phyloP scores from a whole-genome alignment of 2,888 invertebrate species.

The Nymphalis c-album region DNA sequence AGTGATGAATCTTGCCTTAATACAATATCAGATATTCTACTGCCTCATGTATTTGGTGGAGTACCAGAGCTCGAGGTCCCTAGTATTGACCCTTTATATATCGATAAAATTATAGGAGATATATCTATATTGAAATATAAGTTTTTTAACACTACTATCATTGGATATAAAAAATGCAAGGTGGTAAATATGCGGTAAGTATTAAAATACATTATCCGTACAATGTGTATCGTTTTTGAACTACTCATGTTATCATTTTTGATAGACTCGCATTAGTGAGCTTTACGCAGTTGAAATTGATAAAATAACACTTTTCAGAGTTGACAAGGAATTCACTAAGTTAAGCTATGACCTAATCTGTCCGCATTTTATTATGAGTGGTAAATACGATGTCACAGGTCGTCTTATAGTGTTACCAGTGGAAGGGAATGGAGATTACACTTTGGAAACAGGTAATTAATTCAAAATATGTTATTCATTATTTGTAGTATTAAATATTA shows the following conservation, averaged over 20 bases:
- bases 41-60: background rate
- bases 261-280: too few relatives aligned
- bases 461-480: too few relatives aligned
- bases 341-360: conserved; percentile 26
- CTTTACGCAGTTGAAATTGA: too few relatives aligned
- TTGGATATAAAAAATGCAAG: conserved; percentile 18
- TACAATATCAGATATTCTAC: too few relatives aligned
- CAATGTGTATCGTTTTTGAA: too few relatives aligned
- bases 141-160: conserved; percentile 16
- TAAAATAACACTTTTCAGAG: conserved; percentile 15
- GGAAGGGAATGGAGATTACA: conserved; percentile 46
- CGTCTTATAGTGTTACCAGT: conserved; percentile 41
- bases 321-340: conserved; percentile 19
- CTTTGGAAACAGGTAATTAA: conserved; percentile 40
- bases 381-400: conserved; percentile 45
- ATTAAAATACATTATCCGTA: too few relatives aligned
- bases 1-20: too few relatives aligned
- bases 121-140: conserved; percentile 25
- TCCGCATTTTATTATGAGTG: conserved; percentile 24
- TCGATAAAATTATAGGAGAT: conserved; percentile 20
- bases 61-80: conserved; percentile 10
- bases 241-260: too few relatives aligned
- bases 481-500: too few relatives aligned
- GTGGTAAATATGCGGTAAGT: conserved; percentile 21
- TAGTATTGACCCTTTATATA: conserved; percentile 16